Evolutionary conservation across 2,888 invertebrate genomes (phyloP), one percentile per base, ranked within the genome.

Genomic region (Tenthredo distinguenda): DNA sequence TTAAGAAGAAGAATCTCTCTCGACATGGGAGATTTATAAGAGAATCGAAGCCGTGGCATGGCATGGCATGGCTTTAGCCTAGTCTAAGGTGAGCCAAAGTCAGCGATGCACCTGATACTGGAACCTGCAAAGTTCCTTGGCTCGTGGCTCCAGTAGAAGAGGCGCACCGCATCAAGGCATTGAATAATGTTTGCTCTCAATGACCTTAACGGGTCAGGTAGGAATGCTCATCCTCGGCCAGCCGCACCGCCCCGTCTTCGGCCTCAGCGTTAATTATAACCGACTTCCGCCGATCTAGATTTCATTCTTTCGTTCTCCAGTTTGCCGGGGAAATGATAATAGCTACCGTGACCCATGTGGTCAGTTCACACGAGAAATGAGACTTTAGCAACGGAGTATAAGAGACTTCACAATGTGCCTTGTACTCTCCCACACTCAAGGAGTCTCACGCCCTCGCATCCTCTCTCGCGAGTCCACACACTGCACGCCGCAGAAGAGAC

Each of bases 261-360:
- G 90, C 50, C 72, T 43, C 40, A 47, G 93, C 93, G 93, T 93
- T 93, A 93, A 93, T 93, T 93, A 93, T 91, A 92, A 92, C 91
- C 89, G 89, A 92, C 93, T 93, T 93, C 93, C 93, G 93, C 93
- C 93, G 93, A 93, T 93, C 93, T 93, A 93, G 93, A 93, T 93
- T 93, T 93, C 93, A 93, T 93, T 93, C 93, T 93, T 92, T 92
- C 90, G 90, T 89, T 88, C 89, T 87, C 74, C 71, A 71, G 72
- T 84, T 74, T 62, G 84, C 65, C 37, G 68, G 92, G 93, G 92
- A 92, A 93, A 93, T 92, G 93, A 93, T 93, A 93, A 93, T 93
- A 93, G 92, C 92, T 92, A 93, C 93, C 83, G 93, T 93, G 93
- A 93, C 93, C 93, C 93, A 91, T 92, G 93, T 93, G 93, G 93